These are phyloP conservation scores for Dunckerocampus dactyliophorus DNA, from an alignment of 2,113 vertebrate genomes.

Conservation along the genomic window DNA sequence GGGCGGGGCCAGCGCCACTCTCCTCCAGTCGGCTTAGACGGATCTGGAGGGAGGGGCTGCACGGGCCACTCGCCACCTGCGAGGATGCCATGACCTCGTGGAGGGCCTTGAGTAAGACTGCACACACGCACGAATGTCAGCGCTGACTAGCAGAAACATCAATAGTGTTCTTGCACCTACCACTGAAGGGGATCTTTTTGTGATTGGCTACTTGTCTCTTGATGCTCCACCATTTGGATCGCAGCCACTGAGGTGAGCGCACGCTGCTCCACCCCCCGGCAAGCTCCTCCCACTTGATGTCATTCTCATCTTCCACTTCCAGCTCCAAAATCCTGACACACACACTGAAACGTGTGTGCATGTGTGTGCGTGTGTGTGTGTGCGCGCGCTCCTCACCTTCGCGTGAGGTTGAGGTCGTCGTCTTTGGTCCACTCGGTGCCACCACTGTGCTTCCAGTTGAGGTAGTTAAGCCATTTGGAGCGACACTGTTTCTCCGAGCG, in stretches of 20 bases:
- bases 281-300: conserved; percentile 94
- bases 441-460: conserved; percentile 99
- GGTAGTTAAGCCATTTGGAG: conserved; percentile 98
- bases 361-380: not conserved
- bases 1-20: conserved; percentile 61
- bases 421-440: conserved; percentile 98
- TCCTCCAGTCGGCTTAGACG: conserved; percentile 86
- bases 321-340: conserved; percentile 86
- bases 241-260: conserved; percentile 96
- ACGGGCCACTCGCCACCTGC: conserved; percentile 70
- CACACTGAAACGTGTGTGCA: not conserved
- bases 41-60: conserved; percentile 79
- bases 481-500: conserved; percentile 98
- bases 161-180: conserved; percentile 29
- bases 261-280: conserved; percentile 97
- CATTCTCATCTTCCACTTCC: conserved; percentile 91
- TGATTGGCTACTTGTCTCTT: conserved; percentile 98
- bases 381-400: conserved; percentile 71
- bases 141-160: too few species aligned
- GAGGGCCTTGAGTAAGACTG: conserved; percentile 94
- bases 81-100: conserved; percentile 86
- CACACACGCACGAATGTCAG: not conserved
- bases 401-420: conserved; percentile 90
- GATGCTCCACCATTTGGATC: conserved; percentile 99
- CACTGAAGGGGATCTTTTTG: conserved; percentile 88